Evolutionary conservation across 2,888 invertebrate species (phyloP).

Genomic region (Teinopalpus imperialis): DNA sequence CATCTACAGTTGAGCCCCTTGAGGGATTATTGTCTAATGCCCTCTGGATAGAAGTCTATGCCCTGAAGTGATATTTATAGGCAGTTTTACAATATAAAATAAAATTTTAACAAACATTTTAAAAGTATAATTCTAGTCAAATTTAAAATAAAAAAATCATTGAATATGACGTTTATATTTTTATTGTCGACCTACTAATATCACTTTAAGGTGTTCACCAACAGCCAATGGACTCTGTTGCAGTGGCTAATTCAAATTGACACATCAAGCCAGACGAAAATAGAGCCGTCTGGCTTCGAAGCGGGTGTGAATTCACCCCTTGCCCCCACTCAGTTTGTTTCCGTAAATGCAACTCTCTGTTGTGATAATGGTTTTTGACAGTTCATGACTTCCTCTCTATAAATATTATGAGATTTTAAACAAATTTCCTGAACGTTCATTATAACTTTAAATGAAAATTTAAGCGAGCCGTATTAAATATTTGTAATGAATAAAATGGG

Average conservation of each 20-base stretch:
- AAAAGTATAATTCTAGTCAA: no score
- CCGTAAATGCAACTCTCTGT: slow-evolving; percentile 47
- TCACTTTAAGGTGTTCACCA: slow-evolving; percentile 32
- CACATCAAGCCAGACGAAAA: slow-evolving; percentile 78
- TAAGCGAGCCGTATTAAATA: slow-evolving; percentile 6
- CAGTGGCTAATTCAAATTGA: slow-evolving; percentile 76
- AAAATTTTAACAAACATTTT: no score
- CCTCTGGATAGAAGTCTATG: no score
- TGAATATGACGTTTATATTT: no score
- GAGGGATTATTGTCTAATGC: no score
- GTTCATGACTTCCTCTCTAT: slow-evolving; percentile 42
- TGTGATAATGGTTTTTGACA: slow-evolving; percentile 68
- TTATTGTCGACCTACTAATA: slow-evolving; percentile 47
- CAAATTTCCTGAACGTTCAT: slow-evolving; percentile 27
- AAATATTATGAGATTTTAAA: slow-evolving; percentile 34
- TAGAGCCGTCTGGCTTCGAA: slow-evolving; percentile 58
- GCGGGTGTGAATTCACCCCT: slow-evolving; percentile 37
- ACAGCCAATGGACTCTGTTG: slow-evolving; percentile 55
- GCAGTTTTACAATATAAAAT: no score
- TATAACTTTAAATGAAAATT: slow-evolving; percentile 26
- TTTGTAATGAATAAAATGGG: slow-evolving; percentile 4
- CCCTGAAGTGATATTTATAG: neutral
- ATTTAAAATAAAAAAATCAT: no score
- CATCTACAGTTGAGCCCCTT: no score
- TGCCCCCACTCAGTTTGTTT: slow-evolving; percentile 41